phyloP scores from a whole-genome alignment of 2,888 invertebrate genomes.

The Trisateles emortualis region DNA sequence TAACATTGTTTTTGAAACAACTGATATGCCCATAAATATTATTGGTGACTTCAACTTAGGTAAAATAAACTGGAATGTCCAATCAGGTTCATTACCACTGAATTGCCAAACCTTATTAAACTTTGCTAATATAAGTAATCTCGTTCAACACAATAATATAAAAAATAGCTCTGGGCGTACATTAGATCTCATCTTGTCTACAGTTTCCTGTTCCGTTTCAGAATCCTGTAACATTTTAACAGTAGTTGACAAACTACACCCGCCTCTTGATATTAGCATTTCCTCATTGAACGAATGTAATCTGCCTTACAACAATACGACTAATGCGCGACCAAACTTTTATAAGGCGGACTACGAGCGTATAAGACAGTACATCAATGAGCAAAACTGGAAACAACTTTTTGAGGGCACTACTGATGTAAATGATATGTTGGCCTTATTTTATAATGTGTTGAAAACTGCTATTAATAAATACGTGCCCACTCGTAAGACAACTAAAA shows the following conservation, averaged over 20 bases:
- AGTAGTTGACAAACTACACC: conserved; percentile 4
- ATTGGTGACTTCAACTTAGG: neutral
- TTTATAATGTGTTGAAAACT: neutral
- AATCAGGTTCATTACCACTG: neutral
- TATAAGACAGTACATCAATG: neutral
- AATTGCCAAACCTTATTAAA: neutral
- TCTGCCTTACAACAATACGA: conserved; percentile 5
- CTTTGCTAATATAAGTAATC: conserved; percentile 2
- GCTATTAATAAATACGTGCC: conserved; percentile 8
- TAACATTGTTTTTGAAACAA: conserved; percentile 8
- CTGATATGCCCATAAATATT: conserved; percentile 1
- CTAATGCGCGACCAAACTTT: neutral
- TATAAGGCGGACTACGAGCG: conserved; percentile 4
- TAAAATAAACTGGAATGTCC: neutral
- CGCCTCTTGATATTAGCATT: conserved; percentile 4
- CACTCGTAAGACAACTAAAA: neutral
- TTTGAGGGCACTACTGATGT: conserved; percentile 2
- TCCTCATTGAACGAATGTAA: neutral
- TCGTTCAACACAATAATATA: conserved; percentile 1
- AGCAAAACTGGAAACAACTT: conserved; percentile 5
- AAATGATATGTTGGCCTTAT: neutral
- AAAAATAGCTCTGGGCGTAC: conserved; percentile 4
- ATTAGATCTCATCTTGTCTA: conserved; percentile 5
- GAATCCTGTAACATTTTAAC: neutral
- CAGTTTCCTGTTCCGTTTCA: neutral